phyloP scores from a whole-genome alignment of 2,797 vertebrate genomes.

The Urophycis tenuis region DNA sequence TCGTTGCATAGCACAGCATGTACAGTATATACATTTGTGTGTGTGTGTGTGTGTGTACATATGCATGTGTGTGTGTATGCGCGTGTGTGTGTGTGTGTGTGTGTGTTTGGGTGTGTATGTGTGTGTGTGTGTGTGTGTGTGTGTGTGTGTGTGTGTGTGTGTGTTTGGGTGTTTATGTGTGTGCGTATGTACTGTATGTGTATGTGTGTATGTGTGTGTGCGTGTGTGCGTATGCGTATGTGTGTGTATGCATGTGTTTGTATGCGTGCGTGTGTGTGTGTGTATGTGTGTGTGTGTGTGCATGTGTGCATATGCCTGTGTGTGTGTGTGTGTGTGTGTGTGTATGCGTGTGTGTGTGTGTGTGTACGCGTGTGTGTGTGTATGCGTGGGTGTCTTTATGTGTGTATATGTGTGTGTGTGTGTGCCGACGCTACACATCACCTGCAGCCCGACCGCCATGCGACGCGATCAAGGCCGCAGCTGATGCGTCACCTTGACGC shows the following conservation, averaged over 20 bases:
- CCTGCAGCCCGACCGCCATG: not conserved
- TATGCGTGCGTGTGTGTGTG: not conserved
- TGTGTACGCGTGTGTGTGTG: not conserved
- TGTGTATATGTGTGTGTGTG: not conserved
- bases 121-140: constrained; percentile 1
- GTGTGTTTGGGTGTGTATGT: not conserved
- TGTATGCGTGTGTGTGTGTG: not conserved
- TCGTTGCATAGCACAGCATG: not conserved
- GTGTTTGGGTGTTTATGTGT: too few species aligned
- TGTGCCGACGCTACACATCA: not conserved
- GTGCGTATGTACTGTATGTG: too few species aligned
- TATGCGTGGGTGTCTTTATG: not conserved
- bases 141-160: not conserved
- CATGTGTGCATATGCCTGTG: not conserved
- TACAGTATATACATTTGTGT: not conserved
- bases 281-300: not conserved
- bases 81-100: not conserved
- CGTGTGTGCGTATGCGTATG: not conserved
- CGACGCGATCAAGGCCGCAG: not conserved
- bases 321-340: not conserved
- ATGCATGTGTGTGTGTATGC: not conserved
- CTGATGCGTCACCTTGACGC: not conserved
- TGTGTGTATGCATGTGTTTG: not conserved
- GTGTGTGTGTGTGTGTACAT: not conserved
- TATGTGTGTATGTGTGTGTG: not conserved